Evolutionary conservation across 2,113 vertebrate species (phyloP).

Genomic region (Origma solitaria): DNA sequence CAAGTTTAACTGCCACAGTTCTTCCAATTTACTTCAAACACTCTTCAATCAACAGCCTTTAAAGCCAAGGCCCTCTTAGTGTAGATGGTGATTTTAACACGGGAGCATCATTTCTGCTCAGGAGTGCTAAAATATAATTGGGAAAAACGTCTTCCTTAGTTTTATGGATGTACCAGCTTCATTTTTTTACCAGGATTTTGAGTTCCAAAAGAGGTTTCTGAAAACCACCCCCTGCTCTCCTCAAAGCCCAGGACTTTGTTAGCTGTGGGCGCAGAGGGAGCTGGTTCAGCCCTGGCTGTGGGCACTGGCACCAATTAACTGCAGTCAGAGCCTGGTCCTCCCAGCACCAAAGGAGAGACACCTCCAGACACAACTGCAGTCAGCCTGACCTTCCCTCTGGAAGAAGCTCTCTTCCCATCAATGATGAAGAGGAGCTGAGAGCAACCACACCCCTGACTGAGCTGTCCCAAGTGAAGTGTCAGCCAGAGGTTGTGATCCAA

Average conservation of each 20-base stretch:
- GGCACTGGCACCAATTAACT: background rate
- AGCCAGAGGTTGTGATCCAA: background rate
- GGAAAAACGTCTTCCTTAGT: background rate
- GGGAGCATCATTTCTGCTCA: background rate
- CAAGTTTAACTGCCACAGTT: background rate
- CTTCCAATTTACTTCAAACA: conserved; percentile 26
- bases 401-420: background rate
- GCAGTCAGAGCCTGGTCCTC: background rate
- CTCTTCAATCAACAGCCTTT: background rate
- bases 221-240: background rate
- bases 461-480: background rate
- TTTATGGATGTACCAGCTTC: background rate
- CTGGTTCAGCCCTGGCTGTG: background rate
- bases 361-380: background rate
- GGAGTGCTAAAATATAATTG: conserved; percentile 1
- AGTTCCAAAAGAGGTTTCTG: background rate
- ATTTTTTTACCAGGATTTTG: background rate
- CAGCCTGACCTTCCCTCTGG: background rate
- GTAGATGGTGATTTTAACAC: background rate
- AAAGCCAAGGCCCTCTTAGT: background rate
- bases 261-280: background rate
- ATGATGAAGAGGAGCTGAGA: background rate
- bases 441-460: background rate
- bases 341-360: background rate
- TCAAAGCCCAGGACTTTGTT: background rate